Percentiles rank a stretch among this genome's conserved stretches.
Evolutionary conservation across 2,113 vertebrate genomes (phyloP).

Genomic region (Aleadryas rufinucha): DNA sequence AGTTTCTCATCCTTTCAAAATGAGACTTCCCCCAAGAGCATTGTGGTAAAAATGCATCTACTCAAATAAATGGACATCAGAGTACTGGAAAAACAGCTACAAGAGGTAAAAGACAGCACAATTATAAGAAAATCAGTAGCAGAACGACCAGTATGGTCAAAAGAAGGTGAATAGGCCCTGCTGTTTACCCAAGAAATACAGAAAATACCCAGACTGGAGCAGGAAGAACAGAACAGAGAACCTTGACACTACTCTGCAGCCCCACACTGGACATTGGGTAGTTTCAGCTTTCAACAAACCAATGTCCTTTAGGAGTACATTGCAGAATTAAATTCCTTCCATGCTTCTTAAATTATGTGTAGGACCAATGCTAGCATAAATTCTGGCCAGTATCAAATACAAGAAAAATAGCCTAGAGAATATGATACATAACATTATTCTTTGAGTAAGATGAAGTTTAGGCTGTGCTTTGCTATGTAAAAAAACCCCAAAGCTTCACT

Average conservation of each 20-base stretch:
- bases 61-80: neutral
- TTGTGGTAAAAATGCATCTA: neutral
- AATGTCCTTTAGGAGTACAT: neutral
- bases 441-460: neutral
- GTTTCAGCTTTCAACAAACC: neutral
- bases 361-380: neutral
- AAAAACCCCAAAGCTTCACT: neutral
- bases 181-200: neutral
- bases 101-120: neutral
- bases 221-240: neutral
- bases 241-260: neutral
- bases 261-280: neutral
- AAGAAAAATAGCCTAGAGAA: neutral
- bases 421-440: neutral
- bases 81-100: neutral
- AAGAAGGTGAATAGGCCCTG: neutral
- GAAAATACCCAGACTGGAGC: neutral
- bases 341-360: neutral
- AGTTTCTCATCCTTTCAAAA: neutral
- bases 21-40: neutral
- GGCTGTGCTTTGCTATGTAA: neutral
- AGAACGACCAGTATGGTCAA: neutral
- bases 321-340: neutral
- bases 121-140: neutral
- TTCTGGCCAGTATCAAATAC: neutral